phyloP scores from a whole-genome alignment of 2,797 vertebrate genomes.

The Rhodeus uyekii region DNA sequence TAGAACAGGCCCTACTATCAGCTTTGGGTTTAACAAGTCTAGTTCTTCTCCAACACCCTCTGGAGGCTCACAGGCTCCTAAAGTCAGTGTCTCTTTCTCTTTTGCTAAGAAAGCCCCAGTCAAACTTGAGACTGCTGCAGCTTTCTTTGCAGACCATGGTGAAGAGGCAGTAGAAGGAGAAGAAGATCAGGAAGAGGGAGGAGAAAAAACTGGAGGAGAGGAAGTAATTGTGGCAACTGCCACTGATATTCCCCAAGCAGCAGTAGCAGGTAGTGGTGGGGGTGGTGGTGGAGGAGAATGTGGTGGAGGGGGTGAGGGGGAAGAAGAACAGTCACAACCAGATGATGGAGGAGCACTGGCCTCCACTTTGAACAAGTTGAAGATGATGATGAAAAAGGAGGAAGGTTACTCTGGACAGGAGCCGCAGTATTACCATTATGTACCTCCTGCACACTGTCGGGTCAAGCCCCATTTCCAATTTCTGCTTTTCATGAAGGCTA shows the following conservation, averaged over 20 bases:
- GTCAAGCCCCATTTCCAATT: slow-evolving; percentile 98
- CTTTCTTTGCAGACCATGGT: slow-evolving; percentile 90
- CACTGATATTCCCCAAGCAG: slow-evolving; percentile 67
- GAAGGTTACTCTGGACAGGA: slow-evolving; percentile 86
- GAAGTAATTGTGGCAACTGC: slow-evolving; percentile 65
- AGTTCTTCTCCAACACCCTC: slow-evolving; percentile 73
- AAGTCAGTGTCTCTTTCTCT: slow-evolving; percentile 95
- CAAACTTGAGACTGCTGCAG: slow-evolving; percentile 93
- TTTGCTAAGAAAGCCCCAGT: slow-evolving; percentile 96
- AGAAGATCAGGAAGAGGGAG: slow-evolving; percentile 81
- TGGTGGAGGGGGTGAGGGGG: slow-evolving; percentile 48
- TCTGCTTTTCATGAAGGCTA: slow-evolving; percentile 96
- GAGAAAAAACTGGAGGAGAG: slow-evolving; percentile 68
- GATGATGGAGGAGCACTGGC: slow-evolving; percentile 83
- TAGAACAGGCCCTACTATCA: slow-evolving; percentile 73
- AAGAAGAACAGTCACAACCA: slow-evolving; percentile 64
- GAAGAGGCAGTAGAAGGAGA: slow-evolving; percentile 85
- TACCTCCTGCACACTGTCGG: slow-evolving; percentile 94
- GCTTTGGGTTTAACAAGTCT: slow-evolving; percentile 86
- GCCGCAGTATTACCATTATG: slow-evolving; percentile 96
- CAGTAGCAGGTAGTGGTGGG: slow-evolving; percentile 79
- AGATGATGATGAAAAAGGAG: slow-evolving; percentile 94
- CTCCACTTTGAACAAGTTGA: slow-evolving; percentile 92
- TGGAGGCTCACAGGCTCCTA: slow-evolving; percentile 75
- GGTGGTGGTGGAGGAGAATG: slow-evolving; percentile 70